Evolutionary conservation across 2,113 vertebrate species (phyloP).

Genomic region (Myotis yumanensis): DNA sequence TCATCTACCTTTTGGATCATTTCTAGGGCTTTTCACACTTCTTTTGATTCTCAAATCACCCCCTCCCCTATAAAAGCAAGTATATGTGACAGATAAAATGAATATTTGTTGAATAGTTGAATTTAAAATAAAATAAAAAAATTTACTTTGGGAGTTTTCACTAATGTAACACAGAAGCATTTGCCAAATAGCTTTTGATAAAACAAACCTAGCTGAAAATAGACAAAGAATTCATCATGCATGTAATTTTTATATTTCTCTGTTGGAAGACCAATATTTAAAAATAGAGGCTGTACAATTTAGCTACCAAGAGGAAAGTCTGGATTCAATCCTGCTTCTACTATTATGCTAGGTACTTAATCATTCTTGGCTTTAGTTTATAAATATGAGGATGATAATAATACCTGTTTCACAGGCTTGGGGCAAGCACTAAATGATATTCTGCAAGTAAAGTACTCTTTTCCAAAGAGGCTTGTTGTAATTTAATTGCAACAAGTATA

Average conservation of each 20-base stretch:
- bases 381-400: neutral
- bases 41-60: neutral
- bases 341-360: neutral
- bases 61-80: neutral
- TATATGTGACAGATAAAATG: neutral
- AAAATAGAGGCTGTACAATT: neutral
- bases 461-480: neutral
- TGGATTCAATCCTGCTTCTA: neutral
- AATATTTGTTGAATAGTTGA: neutral
- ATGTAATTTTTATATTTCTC: conserved; percentile 13
- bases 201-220: neutral
- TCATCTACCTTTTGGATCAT: neutral
- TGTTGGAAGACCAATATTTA: neutral
- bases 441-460: neutral
- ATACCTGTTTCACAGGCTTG: neutral
- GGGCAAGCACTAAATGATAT: neutral
- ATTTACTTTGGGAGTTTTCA: neutral
- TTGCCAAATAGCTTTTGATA: neutral
- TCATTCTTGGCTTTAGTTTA: neutral
- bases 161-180: neutral
- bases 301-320: neutral
- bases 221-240: neutral
- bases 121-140: neutral
- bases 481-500: neutral
- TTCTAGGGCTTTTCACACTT: neutral